Percentiles rank a stretch among this genome's conserved stretches.
These are phyloP conservation scores for Phortica okadai DNA, from an alignment of 2,888 invertebrate genomes.

Conservation along the genomic window DNA sequence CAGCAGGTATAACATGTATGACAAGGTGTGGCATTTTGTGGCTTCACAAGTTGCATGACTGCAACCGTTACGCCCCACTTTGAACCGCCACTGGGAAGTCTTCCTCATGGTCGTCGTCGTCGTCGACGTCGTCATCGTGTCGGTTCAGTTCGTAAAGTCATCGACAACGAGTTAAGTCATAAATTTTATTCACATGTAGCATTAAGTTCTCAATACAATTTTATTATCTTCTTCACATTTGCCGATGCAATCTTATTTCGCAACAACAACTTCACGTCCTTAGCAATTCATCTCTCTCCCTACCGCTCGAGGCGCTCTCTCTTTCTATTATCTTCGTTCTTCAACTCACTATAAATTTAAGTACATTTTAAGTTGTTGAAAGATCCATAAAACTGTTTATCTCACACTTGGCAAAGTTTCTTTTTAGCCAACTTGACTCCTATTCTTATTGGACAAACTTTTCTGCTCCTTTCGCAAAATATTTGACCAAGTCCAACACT, in stretches of 20 bases:
- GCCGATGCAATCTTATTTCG: neutral
- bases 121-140: conserved; percentile 41
- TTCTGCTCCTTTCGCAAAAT: no score
- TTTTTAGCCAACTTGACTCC: conserved; percentile 14
- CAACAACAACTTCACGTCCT: neutral
- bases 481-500: no score
- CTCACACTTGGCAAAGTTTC: conserved; percentile 37
- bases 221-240: conserved; percentile 43
- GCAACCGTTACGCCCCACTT: no score
- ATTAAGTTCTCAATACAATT: conserved; percentile 40
- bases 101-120: conserved; percentile 12
- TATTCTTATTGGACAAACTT: no score
- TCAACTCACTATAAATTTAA: conserved; percentile 41
- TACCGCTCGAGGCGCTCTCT: neutral
- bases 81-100: no score
- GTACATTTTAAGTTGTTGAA: conserved; percentile 50
- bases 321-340: neutral
- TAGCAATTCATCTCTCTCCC: neutral
- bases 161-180: conserved; percentile 27
- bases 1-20: neutral
- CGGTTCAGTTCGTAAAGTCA: neutral
- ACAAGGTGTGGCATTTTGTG: neutral
- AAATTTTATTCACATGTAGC: conserved; percentile 44
- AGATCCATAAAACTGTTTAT: conserved; percentile 49
- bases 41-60: neutral